These are phyloP conservation scores for Chrysomela aeneicollis DNA, from an alignment of 2,888 invertebrate genomes.

Conservation along the genomic window DNA sequence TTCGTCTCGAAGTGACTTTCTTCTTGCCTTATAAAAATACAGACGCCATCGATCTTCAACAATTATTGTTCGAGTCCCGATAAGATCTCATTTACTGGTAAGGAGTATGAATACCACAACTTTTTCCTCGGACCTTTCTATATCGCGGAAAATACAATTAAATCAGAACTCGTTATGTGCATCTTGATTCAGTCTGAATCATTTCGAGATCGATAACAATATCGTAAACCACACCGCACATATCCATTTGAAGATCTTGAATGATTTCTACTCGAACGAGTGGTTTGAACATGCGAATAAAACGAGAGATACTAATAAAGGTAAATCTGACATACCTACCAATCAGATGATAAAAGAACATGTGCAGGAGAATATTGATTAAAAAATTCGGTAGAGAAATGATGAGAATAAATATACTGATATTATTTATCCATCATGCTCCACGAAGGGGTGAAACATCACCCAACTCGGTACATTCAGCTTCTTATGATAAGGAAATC, in stretches of 20 bases:
- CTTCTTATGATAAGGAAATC: no score
- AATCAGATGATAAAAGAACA: no score
- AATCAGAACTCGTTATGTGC: conserved; percentile 30
- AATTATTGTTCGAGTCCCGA: conserved; percentile 17
- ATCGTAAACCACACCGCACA: conserved; percentile 51
- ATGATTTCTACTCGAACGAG: conserved; percentile 27
- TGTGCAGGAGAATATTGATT: no score
- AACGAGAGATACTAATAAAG: no score
- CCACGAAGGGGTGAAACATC: no score
- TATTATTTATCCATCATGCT: no score
- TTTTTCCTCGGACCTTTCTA: conserved; percentile 27
- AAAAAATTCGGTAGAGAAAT: no score
- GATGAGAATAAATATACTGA: no score
- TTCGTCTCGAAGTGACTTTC: background rate
- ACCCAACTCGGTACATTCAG: no score
- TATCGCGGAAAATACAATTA: conserved; percentile 32
- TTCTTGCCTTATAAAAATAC: conserved; percentile 12
- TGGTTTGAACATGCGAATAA: background rate
- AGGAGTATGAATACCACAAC: conserved; percentile 26
- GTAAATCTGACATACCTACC: no score
- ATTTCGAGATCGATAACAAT: conserved; percentile 54
- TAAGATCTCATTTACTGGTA: conserved; percentile 27
- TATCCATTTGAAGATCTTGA: conserved; percentile 41
- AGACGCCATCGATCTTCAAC: conserved; percentile 26
- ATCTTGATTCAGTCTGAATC: conserved; percentile 41